Conservation (phyloP, 92 coral and sea anemone species). For the Muricea muricata region DNA sequence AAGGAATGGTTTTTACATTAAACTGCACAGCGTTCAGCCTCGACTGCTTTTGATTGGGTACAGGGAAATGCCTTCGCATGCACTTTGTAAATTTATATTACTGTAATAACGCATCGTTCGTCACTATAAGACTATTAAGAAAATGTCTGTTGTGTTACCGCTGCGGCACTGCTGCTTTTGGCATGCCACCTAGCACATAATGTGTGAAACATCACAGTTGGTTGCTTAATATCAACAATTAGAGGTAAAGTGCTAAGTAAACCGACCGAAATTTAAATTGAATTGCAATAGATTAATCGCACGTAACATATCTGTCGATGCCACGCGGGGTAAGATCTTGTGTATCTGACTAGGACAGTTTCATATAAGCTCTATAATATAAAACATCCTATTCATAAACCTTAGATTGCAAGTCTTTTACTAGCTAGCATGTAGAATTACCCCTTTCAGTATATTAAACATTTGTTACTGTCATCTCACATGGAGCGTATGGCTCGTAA, state of each 20-base stretch:
- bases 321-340: too few species aligned
- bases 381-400: too few species aligned
- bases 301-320: neutral
- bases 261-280: neutral
- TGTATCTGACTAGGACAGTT: neutral
- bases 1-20: neutral
- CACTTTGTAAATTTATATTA: neutral
- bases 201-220: constrained; percentile 9
- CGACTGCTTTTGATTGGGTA: neutral
- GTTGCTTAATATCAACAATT: neutral
- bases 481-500: too few species aligned
- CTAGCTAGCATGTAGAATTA: too few species aligned
- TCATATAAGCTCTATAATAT: too few species aligned
- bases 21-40: neutral
- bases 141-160: neutral
- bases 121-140: neutral
- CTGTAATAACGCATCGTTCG: neutral
- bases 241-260: constrained; percentile 1
- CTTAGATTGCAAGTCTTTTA: too few species aligned
- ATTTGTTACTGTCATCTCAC: too few species aligned
- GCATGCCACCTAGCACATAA: neutral
- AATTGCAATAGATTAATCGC: neutral
- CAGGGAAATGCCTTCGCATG: too few species aligned
- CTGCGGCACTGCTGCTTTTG: constrained; percentile 11
- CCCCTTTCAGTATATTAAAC: too few species aligned